Evolutionary conservation across 2,888 invertebrate genomes (phyloP).

Genomic region (Copidosoma aretas): DNA sequence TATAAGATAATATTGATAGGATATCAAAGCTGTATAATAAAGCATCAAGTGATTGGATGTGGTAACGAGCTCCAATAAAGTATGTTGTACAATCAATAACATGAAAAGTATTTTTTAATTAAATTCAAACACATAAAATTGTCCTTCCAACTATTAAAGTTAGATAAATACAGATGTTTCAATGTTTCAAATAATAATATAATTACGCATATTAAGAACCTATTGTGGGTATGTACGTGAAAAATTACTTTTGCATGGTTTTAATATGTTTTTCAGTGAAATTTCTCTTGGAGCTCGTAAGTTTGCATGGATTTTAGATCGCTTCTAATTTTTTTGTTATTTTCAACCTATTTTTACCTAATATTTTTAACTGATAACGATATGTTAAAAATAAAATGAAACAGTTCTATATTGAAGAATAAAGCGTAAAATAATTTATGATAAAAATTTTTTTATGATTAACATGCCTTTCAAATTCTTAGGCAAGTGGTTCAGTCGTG

Average conservation of each 20-base stretch:
- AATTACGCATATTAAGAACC: too few relatives aligned
- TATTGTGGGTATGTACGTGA: conserved; percentile 10
- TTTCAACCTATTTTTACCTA: not conserved
- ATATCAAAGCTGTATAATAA: conserved; percentile 37
- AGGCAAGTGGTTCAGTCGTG: too few relatives aligned
- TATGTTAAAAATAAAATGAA: too few relatives aligned
- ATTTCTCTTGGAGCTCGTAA: conserved; percentile 37
- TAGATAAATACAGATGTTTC: conserved; percentile 15
- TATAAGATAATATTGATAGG: conserved; percentile 36
- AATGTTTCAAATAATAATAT: not conserved
- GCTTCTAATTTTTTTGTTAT: conserved; percentile 8
- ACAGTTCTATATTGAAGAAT: too few relatives aligned
- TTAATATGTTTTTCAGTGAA: conserved; percentile 12
- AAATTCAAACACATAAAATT: conserved; percentile 19
- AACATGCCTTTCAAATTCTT: too few relatives aligned
- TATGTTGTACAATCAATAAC: conserved; percentile 41
- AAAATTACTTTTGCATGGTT: conserved; percentile 30
- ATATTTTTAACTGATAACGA: too few relatives aligned
- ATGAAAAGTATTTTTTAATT: conserved; percentile 32
- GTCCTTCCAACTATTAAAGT: conserved; percentile 27
- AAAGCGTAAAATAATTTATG: too few relatives aligned
- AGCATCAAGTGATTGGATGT: conserved; percentile 38
- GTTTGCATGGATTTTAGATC: conserved; percentile 23
- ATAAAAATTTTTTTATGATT: too few relatives aligned
- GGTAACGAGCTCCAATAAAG: conserved; percentile 42